Evolutionary conservation across 2,888 invertebrate genomes (phyloP).

Genomic region (Chironomus tentans): DNA sequence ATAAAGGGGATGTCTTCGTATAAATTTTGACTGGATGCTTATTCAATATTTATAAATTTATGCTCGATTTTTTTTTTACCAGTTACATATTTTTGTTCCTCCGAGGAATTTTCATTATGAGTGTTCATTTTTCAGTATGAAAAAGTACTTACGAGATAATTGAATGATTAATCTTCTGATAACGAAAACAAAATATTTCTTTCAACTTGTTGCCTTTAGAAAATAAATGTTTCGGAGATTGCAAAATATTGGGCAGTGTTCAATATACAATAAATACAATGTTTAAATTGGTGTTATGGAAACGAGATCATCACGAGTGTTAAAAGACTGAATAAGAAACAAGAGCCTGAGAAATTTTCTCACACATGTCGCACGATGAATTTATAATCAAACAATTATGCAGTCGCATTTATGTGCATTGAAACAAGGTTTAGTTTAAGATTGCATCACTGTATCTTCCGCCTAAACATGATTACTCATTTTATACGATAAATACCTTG

Average conservation of each 20-base stretch:
- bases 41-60: too few species aligned
- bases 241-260: too few species aligned
- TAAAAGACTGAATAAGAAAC: background rate
- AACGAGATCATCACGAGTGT: conserved; percentile 6
- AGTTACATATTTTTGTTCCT: too few species aligned
- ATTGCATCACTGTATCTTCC: conserved; percentile 8
- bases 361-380: conserved; percentile 4
- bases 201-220: too few species aligned
- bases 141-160: background rate
- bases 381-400: conserved; percentile 5
- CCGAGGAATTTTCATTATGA: too few species aligned
- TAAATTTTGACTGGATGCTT: too few species aligned
- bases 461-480: background rate
- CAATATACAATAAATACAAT: too few species aligned
- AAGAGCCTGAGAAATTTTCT: conserved; percentile 22
- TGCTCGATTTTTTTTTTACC: too few species aligned
- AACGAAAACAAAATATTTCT: too few species aligned
- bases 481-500: background rate
- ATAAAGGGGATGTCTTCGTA: too few species aligned
- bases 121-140: too few species aligned
- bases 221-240: too few species aligned
- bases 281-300: conserved; percentile 1
- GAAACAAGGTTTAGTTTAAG: background rate
- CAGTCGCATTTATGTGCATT: background rate
- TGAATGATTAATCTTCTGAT: conserved; percentile 20